Evolutionary conservation across 2,113 vertebrate species (phyloP).

Genomic region (Podarcis cretensis): DNA sequence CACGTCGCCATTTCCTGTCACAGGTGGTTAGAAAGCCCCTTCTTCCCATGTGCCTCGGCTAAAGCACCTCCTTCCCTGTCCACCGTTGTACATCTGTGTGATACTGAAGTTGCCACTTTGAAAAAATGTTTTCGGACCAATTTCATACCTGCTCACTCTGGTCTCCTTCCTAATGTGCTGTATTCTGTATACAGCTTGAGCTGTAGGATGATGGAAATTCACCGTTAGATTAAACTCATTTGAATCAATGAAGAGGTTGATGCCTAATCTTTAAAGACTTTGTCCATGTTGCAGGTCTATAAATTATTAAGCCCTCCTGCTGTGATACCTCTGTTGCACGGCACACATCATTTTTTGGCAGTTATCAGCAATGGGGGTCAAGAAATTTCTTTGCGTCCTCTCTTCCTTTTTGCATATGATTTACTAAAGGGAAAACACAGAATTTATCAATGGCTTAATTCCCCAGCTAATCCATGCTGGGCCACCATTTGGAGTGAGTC

Average conservation of each 20-base stretch:
- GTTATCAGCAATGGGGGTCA: not conserved
- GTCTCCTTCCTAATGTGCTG: not conserved
- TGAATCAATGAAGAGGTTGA: not conserved
- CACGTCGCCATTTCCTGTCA: not conserved
- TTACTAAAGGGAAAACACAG: not conserved
- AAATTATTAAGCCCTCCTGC: constrained; percentile 9
- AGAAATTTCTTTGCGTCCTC: not conserved
- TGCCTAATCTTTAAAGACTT: not conserved
- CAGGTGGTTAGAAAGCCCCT: not conserved
- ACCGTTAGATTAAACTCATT: not conserved
- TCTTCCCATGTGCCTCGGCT: not conserved
- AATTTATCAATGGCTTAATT: not conserved
- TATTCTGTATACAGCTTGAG: not conserved
- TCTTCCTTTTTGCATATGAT: not conserved
- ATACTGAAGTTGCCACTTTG: not conserved
- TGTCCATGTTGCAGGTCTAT: not conserved
- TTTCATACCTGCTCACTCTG: not conserved
- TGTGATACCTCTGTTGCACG: not conserved
- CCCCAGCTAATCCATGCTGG: not conserved
- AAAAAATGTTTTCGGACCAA: not conserved
- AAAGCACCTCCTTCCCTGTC: not conserved
- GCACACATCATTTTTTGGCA: not conserved
- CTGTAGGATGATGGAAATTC: not conserved
- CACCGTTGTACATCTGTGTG: not conserved
- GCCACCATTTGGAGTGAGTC: not conserved